Evolutionary conservation across 2,113 vertebrate genomes (phyloP).

Genomic region (Camelus bactrianus): DNA sequence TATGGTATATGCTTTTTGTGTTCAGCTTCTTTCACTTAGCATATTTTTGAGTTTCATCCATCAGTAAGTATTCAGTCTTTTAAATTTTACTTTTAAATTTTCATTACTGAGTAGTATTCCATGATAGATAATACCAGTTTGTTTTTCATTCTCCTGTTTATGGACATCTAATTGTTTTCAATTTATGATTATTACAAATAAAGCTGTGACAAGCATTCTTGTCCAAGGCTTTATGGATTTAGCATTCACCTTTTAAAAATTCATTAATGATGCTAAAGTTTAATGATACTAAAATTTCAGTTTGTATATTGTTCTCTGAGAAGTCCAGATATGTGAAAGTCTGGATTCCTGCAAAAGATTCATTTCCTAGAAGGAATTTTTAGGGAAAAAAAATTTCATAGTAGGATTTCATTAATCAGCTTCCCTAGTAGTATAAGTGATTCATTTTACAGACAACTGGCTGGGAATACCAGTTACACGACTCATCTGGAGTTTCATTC

Average conservation of each 20-base stretch:
- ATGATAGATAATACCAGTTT: not conserved
- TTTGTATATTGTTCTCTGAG: constrained; percentile 49
- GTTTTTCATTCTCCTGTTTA: not conserved
- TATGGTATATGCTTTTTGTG: constrained; percentile 2
- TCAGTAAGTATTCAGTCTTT: not conserved
- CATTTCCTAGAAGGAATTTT: constrained; percentile 39
- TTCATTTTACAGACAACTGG: constrained; percentile 20
- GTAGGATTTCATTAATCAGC: constrained; percentile 39
- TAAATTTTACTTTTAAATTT: not conserved
- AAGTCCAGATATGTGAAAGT: not conserved
- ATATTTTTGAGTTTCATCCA: constrained; percentile 33
- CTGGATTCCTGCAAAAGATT: not conserved
- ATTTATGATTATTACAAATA: constrained; percentile 41
- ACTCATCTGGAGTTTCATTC: constrained; percentile 36
- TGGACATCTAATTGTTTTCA: not conserved
- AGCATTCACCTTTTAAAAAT: constrained; percentile 42
- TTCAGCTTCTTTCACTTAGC: constrained; percentile 32
- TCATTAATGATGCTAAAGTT: not conserved
- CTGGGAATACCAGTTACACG: constrained; percentile 49
- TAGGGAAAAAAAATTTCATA: not conserved
- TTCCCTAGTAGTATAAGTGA: not conserved
- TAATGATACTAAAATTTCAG: constrained; percentile 26
- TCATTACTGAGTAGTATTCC: constrained; percentile 26
- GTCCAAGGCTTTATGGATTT: not conserved
- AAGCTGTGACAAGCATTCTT: constrained; percentile 39